Evolutionary conservation across 2,113 vertebrate genomes (phyloP).

Genomic region (Hippocampus barbouri): DNA sequence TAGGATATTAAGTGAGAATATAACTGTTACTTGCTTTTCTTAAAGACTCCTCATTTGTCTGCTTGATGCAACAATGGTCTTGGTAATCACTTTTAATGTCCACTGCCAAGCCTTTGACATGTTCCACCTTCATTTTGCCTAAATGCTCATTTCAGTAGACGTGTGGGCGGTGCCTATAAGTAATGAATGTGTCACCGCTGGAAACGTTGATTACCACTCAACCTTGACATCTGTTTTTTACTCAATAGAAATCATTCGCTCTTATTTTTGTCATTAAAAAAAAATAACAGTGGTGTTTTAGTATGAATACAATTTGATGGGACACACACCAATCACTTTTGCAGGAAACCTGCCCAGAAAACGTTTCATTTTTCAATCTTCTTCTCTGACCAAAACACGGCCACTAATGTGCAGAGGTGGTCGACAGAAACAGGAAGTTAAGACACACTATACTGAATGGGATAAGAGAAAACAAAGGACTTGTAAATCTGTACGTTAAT

Average conservation of each 20-base stretch:
- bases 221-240: conserved; percentile 24
- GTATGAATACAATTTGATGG: no score
- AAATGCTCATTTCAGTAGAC: conserved; percentile 37
- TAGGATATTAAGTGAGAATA: background rate
- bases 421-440: no score
- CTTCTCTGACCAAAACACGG: no score
- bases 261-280: background rate
- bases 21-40: background rate
- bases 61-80: conserved; percentile 5
- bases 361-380: no score
- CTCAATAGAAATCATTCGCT: background rate
- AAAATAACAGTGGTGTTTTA: background rate
- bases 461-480: no score
- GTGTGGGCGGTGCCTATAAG: conserved; percentile 42
- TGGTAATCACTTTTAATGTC: conserved; percentile 2
- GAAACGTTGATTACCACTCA: conserved; percentile 38
- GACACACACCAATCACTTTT: background rate
- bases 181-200: conserved; percentile 43
- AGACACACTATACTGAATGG: no score
- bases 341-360: no score
- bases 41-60: background rate
- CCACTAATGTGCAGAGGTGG: no score
- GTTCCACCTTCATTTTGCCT: conserved; percentile 13
- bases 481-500: no score
- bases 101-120: conserved; percentile 11